Evolutionary conservation across 2,113 vertebrate genomes (phyloP).

Genomic region (Malaclemys terrapin): DNA sequence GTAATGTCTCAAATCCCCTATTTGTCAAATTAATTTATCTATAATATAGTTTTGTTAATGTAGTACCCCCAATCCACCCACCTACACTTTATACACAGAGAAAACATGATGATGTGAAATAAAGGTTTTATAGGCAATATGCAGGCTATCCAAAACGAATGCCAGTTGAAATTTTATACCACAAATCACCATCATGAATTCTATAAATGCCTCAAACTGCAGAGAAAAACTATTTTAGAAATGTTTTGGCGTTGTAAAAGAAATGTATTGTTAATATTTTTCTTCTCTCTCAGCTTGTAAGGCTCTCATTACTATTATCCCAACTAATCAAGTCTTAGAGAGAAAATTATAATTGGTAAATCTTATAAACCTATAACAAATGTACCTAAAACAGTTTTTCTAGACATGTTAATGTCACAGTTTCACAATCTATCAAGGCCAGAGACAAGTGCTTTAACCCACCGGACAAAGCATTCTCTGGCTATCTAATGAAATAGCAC

Average conservation of each 20-base stretch:
- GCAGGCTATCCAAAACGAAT: background rate
- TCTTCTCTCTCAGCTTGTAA: background rate
- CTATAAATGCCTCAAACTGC: background rate
- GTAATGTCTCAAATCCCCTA: background rate
- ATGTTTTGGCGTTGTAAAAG: background rate
- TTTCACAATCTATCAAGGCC: background rate
- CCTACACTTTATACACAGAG: background rate
- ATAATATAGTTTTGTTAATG: background rate
- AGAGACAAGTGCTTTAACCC: background rate
- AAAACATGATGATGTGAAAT: background rate
- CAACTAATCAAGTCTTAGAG: background rate
- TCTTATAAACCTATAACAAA: background rate
- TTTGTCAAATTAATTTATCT: background rate
- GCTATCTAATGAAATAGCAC: background rate
- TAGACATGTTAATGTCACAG: background rate
- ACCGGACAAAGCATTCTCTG: background rate
- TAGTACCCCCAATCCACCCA: background rate
- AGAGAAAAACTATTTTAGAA: background rate
- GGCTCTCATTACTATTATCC: background rate
- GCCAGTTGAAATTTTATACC: background rate
- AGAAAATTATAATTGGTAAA: fast-evolving
- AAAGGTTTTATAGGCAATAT: background rate
- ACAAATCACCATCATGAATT: background rate
- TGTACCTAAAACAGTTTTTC: background rate
- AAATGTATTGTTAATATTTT: background rate